phyloP scores from a whole-genome alignment of 2,888 invertebrate species.

The Rhyacophila evoluta region DNA sequence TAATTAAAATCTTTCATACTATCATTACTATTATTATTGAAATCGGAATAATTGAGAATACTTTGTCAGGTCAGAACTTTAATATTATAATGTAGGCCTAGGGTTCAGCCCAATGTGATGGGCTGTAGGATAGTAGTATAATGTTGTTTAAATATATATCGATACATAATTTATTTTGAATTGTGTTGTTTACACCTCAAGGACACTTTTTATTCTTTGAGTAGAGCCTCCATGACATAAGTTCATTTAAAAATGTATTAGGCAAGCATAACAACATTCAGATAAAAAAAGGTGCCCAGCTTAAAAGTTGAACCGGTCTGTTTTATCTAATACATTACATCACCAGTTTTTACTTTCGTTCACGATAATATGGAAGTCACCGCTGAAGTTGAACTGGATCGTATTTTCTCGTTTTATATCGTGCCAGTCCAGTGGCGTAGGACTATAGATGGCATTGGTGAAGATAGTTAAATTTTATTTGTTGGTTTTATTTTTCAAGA shows the following conservation, averaged over 20 bases:
- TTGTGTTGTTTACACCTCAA: background rate
- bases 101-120: too few species aligned
- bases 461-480: too few species aligned
- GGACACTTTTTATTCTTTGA: background rate
- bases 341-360: conserved; percentile 53
- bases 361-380: conserved; percentile 20
- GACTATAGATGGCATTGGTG: too few species aligned
- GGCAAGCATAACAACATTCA: background rate
- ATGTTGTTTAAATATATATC: too few species aligned
- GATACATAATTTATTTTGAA: too few species aligned
- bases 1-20: too few species aligned
- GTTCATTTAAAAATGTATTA: background rate
- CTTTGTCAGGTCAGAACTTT: too few species aligned
- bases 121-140: too few species aligned
- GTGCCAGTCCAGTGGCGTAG: background rate
- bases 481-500: too few species aligned
- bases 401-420: background rate
- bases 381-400: background rate
- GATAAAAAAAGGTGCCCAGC: background rate
- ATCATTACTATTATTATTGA: too few species aligned
- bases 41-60: too few species aligned
- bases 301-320: conserved; percentile 7
- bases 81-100: too few species aligned
- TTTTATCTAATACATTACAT: conserved; percentile 42
- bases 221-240: background rate